phyloP scores from a whole-genome alignment of 2,113 vertebrate species.

The Xenopus laevis region DNA sequence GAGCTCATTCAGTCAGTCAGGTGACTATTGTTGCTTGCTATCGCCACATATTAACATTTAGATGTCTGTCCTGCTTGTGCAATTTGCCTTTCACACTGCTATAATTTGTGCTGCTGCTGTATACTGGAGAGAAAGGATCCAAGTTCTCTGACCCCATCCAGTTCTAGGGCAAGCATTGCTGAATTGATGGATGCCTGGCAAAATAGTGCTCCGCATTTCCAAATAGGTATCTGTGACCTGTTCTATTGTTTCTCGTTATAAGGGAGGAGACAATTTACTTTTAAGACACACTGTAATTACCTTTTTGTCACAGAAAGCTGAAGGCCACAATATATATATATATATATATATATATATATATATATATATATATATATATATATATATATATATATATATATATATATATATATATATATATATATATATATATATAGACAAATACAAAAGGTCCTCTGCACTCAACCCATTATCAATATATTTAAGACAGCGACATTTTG shows the following conservation, averaged over 20 bases:
- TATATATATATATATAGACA: too few relatives aligned
- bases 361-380: too few relatives aligned
- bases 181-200: conserved; percentile 23
- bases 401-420: too few relatives aligned
- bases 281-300: conserved; percentile 15
- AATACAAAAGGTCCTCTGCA: too few relatives aligned
- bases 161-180: conserved; percentile 16
- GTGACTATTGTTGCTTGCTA: conserved; percentile 30
- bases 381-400: too few relatives aligned
- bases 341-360: too few relatives aligned
- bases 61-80: neutral
- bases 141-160: conserved; percentile 16
- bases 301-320: neutral
- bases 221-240: conserved; percentile 23
- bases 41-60: conserved; percentile 11
- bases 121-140: conserved; percentile 4
- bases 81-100: conserved; percentile 19
- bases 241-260: conserved; percentile 1
- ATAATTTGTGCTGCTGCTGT: conserved; percentile 14
- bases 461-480: too few relatives aligned
- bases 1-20: neutral
- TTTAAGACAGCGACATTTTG: too few relatives aligned
- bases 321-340: too few relatives aligned
- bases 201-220: neutral
- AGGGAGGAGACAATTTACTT: conserved; percentile 11